Percentiles rank a stretch among this genome's conserved stretches.
phyloP scores from a whole-genome alignment of 2,888 invertebrate species.

The Psylliodes chrysocephalus region DNA sequence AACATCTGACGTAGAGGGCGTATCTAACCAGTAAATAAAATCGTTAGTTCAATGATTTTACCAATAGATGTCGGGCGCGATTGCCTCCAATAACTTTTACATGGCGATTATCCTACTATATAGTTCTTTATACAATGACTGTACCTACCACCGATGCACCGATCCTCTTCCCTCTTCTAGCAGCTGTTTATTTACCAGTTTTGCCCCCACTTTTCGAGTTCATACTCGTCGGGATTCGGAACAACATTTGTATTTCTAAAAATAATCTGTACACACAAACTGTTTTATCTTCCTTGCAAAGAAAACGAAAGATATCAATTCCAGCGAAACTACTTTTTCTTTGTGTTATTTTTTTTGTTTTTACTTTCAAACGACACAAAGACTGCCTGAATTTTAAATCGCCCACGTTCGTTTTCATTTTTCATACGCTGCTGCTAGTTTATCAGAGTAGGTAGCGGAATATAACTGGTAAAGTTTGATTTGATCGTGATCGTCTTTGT shows the following conservation, averaged over 20 bases:
- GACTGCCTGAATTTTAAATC: slow-evolving; percentile 17
- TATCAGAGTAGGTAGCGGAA: no score
- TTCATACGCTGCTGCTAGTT: no score
- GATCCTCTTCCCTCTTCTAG: not conserved
- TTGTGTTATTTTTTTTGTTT: not conserved
- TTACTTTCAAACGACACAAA: slow-evolving; percentile 10
- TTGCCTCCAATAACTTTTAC: no score
- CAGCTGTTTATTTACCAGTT: not conserved
- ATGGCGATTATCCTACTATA: no score
- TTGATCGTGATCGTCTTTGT: not conserved
- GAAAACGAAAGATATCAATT: not conserved
- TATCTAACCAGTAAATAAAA: no score
- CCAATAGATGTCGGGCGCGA: no score
- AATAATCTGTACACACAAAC: no score
- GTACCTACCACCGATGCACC: not conserved
- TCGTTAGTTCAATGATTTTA: no score
- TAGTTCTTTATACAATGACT: no score
- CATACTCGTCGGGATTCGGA: no score
- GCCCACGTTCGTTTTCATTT: slow-evolving; percentile 12
- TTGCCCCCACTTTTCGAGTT: not conserved
- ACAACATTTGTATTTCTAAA: no score
- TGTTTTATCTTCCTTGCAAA: not conserved
- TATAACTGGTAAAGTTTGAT: not conserved
- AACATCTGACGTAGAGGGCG: no score
- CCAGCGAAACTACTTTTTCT: slow-evolving; percentile 14